Evolutionary conservation across 2,888 invertebrate genomes (phyloP), one percentile per base, ranked within the genome.

Genomic region (Harpalus rufipes): DNA sequence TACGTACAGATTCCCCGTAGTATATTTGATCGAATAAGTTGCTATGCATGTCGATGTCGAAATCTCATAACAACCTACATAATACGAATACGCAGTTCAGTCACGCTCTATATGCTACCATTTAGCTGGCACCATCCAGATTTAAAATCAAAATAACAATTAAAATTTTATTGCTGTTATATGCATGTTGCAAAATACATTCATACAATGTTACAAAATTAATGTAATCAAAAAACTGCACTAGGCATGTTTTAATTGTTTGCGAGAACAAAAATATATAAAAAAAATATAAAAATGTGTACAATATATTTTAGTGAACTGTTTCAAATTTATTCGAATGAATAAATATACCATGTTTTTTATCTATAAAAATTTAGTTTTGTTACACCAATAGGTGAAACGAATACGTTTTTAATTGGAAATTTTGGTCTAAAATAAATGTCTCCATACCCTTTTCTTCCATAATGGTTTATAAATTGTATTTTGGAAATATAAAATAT

Each of bases 41-140:
- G 68, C 68, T 32, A 32, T 68, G 68, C 68, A 68, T 68, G 68
- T 68, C 39, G 68, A 68, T 68, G 68, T 68, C 39, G 68, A 68
- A 39, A 68, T 68, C 39, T 25, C 39, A 68, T 68, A 41, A 68
- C 68, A 32, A 32, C 68, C 68, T 68, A 68, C 39, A 14, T 68
- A 51, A 51, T 51, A 68, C 39, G 68, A 68, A 39, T 21, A 68
- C 68, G 68, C 68, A 68, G 10, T 68, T 68, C 25, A 68, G 68
- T 68, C 68, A 68, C 68, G 68, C 68, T 68, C 68, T 68, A 68
- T 14, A 68, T 68, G 32, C 1, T 68, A 32, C 39, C 14, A 32
- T 39, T 68, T 39, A 68, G 68, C 68, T 63, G 63, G 25, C 63
- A 63, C 63, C 63, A 8, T 39, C 21, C 14, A 10, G 39, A 39